Evolutionary conservation across 1,140 invertebrate genomes (phyloP).

Genomic region (Phocides pigmalion): DNA sequence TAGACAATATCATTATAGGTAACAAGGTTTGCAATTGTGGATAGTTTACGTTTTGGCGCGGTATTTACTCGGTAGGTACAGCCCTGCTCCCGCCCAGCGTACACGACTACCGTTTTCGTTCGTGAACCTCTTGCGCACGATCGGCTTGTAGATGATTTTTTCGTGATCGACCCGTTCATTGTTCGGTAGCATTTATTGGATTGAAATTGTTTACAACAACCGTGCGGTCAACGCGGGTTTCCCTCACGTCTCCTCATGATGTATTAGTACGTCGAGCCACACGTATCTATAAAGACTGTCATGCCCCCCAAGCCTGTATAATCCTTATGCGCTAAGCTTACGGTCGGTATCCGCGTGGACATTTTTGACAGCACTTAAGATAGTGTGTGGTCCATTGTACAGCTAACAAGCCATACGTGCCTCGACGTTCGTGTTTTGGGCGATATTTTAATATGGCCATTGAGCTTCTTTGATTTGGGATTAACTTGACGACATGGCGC

Average conservation of each 20-base stretch:
- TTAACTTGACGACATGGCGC: slow-evolving; percentile 25
- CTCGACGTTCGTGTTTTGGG: slow-evolving; percentile 41
- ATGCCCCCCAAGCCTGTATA: slow-evolving; percentile 17
- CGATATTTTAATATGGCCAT: slow-evolving; percentile 43
- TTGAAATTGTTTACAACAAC: slow-evolving; percentile 71
- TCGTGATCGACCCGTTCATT: slow-evolving; percentile 79
- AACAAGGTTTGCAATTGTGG: slow-evolving; percentile 5
- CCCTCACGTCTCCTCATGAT: slow-evolving; percentile 52
- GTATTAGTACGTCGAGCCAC: slow-evolving; percentile 44
- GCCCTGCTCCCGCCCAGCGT: slow-evolving; percentile 38
- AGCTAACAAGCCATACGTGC: slow-evolving; percentile 39
- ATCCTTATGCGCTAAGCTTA: not conserved
- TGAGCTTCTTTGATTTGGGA: slow-evolving; percentile 28
- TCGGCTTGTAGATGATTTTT: slow-evolving; percentile 79
- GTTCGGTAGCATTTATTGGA: slow-evolving; percentile 79
- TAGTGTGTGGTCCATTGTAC: slow-evolving; percentile 34
- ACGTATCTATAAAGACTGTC: slow-evolving; percentile 31
- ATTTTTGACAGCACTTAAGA: slow-evolving; percentile 20
- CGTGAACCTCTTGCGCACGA: slow-evolving; percentile 72
- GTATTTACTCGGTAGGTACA: slow-evolving; percentile 16
- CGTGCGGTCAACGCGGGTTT: slow-evolving; percentile 52
- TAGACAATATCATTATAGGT: slow-evolving; percentile 16
- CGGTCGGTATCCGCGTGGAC: slow-evolving; percentile 5
- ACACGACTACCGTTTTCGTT: slow-evolving; percentile 73
- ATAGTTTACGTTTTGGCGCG: slow-evolving; percentile 5